These are phyloP conservation scores for Thermophis baileyi DNA, from an alignment of 2,113 vertebrate species.

Conservation along the genomic window DNA sequence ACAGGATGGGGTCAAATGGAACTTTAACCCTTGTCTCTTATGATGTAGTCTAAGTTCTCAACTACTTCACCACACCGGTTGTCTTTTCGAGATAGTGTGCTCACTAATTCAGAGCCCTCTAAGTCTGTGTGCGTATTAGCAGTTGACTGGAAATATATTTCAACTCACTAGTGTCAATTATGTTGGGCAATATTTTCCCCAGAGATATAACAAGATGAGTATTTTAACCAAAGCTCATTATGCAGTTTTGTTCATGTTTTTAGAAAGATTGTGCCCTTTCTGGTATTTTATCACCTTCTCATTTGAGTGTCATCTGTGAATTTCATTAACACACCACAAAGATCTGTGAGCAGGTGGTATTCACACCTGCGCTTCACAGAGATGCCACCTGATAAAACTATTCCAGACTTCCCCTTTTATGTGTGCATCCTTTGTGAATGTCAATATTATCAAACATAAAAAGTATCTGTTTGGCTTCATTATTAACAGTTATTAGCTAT, in stretches of 20 bases:
- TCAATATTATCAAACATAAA: constrained; percentile 20
- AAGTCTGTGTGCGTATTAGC: not conserved
- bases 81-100: not conserved
- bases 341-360: not conserved
- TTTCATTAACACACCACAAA: constrained; percentile 20
- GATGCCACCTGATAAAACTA: not conserved
- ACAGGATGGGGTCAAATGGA: not conserved
- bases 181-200: constrained; percentile 18
- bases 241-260: constrained; percentile 1
- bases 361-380: not conserved
- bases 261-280: not conserved
- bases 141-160: not conserved
- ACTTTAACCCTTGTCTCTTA: not conserved
- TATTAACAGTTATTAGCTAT: constrained; percentile 32
- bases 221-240: not conserved
- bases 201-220: not conserved
- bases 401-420: constrained; percentile 6
- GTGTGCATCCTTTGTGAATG: constrained; percentile 2
- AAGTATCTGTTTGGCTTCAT: constrained; percentile 13
- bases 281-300: constrained; percentile 5
- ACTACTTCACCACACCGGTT: not conserved
- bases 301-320: constrained; percentile 1
- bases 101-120: not conserved
- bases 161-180: not conserved
- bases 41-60: not conserved